Evolutionary conservation across 2,113 vertebrate genomes (phyloP), one percentile per base, ranked within the genome.

Genomic region (Microtus pennsylvanicus): DNA sequence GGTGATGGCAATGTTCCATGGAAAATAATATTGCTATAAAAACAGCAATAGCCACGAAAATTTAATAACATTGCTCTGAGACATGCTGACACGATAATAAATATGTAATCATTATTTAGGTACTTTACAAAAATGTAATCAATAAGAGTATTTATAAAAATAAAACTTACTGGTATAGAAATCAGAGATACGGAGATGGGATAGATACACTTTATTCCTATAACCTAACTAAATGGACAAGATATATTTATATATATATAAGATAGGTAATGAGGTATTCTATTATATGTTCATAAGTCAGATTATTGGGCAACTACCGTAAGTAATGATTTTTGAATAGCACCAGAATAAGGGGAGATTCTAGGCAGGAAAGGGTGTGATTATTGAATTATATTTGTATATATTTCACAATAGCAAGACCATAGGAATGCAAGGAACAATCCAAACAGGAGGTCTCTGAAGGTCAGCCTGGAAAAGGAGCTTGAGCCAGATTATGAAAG

Each of bases 1-100:
- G 96, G 86, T 97, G 96, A 96, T 95, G 92, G 95, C 94, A 97
- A 94, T 90, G 93, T 96, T 95, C 96, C 91, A 94, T 88, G 74
- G 94, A 95, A 97, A 97, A 94, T 97, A 97, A 96, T 97, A 96
- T 74, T 85, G 82, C 94, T 91, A 55, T 95, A 96, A 97, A 96
- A 96, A 97, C 75, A 96, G 83, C 78, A 94, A 94, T 90, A 94
- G 72, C 92, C 78, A 97, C 87, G 87, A 94, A 97, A 98, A 96
- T 97, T 91, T 97, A 96, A 96, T 97, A 97, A 88, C 96, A 91
- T 96, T 95, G 96, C 91, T 94, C 52, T 61, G 94, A 96, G 91
- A 95, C 82, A 82, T 28, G 63, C 89, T 94, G 94, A 93, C 75
- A 96, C 89, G 94, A 93, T 96, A 96, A 93, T 81, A 91, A 90